Percentiles rank a stretch among this genome's conserved stretches.
Evolutionary conservation across 2,113 vertebrate genomes (phyloP).

Genomic region (Pterocles burchelli): DNA sequence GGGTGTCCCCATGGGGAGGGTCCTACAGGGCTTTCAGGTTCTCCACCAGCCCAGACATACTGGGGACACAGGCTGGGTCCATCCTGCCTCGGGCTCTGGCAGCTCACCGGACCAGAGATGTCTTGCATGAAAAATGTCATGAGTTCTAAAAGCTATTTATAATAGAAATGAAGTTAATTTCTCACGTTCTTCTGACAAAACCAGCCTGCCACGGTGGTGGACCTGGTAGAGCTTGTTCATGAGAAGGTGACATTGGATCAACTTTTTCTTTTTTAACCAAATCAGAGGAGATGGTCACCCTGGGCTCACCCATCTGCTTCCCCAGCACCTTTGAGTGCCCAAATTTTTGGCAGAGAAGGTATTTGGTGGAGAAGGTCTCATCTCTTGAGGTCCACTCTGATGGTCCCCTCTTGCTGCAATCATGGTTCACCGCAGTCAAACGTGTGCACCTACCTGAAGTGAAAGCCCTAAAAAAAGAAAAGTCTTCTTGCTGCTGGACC

Average conservation of each 20-base stretch:
- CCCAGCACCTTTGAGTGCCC: neutral
- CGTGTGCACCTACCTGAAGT: neutral
- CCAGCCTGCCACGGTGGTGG: neutral
- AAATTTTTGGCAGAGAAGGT: neutral
- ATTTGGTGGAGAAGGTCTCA: neutral
- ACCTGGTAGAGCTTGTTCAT: neutral
- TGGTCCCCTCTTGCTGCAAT: neutral
- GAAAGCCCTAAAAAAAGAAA: neutral
- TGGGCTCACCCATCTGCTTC: rapidly evolving
- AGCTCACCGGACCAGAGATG: neutral
- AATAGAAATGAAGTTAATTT: neutral
- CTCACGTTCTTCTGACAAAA: neutral
- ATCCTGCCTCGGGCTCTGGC: rapidly evolving
- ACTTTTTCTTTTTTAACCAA: neutral
- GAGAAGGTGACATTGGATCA: neutral
- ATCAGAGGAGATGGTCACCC: neutral
- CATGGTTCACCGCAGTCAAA: rapidly evolving
- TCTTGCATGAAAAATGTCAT: neutral
- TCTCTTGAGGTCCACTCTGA: neutral
- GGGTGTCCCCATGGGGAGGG: neutral
- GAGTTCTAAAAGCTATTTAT: neutral
- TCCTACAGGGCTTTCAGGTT: neutral
- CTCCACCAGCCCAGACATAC: neutral
- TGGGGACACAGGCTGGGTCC: neutral
- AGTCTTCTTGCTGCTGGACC: rapidly evolving